Conservation (phyloP, 2,113 vertebrate genomes). For the Cyanoderma ruficeps region DNA sequence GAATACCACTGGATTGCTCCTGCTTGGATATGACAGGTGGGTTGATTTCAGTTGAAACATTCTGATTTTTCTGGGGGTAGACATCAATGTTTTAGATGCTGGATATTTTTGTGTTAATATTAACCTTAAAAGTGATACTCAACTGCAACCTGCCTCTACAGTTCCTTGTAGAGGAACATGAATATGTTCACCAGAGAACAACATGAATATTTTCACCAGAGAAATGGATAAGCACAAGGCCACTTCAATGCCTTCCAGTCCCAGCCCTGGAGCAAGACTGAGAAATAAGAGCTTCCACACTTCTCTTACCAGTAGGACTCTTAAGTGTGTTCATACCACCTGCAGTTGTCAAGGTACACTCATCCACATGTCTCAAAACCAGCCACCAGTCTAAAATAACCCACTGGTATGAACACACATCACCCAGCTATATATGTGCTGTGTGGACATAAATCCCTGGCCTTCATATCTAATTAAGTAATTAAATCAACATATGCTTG, state of each 20-base stretch:
- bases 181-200: no score
- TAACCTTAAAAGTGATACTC: neutral
- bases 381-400: neutral
- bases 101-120: neutral
- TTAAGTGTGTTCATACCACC: neutral
- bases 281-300: neutral
- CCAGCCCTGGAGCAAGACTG: neutral
- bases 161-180: neutral
- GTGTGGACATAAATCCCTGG: neutral
- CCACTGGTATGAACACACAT: neutral
- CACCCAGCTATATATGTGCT: neutral
- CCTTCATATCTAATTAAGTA: neutral
- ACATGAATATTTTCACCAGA: neutral
- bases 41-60: neutral
- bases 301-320: neutral
- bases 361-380: neutral
- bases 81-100: neutral
- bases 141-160: neutral
- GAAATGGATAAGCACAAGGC: neutral
- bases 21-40: neutral
- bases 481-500: neutral
- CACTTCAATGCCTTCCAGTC: neutral
- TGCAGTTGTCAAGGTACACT: neutral
- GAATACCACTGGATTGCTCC: neutral
- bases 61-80: neutral